Evolutionary conservation across 2,888 invertebrate genomes (phyloP), one percentile per base, ranked within the genome.

Genomic region (Frankliniella intonsa): DNA sequence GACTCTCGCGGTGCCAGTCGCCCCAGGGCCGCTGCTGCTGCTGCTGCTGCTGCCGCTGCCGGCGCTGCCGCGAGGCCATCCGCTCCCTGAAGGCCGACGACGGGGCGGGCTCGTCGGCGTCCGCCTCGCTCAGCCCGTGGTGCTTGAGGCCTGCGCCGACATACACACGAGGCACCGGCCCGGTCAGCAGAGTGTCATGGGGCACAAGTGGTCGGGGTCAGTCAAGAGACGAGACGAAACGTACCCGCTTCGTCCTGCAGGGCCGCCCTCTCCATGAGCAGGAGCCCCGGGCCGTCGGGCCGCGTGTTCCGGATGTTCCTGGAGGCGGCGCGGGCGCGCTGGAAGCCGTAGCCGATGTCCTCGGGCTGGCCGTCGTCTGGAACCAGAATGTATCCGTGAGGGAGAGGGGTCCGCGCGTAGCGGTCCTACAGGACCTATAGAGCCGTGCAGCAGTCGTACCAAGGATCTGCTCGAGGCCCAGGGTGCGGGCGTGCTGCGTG

Each of bases 401-500:
- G 55, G 55, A 12, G 62, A 62, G 62, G 62, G n/a, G n/a, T n/a
- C n/a, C n/a, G n/a, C n/a, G n/a, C n/a, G n/a, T n/a, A n/a, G n/a
- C n/a, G n/a, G n/a, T n/a, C n/a, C n/a, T n/a, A n/a, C n/a, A n/a
- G n/a, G n/a, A n/a, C n/a, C n/a, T n/a, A n/a, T n/a, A n/a, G n/a
- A n/a, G n/a, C n/a, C n/a, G n/a, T n/a, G n/a, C n/a, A n/a, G n/a
- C n/a, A 22, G 69, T 7, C 69, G 22, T 22, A 76, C 69, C 69
- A 22, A 76, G 69, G 25, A 76, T 76, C 69, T 76, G 69, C 22
- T 76, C 69, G 25, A 76, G 51, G 55, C 79, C 81, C 62, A 81
- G 76, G 76, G 17, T 51, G 50, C 51, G 76, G 79, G 55, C 81
- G 79, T 76, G 82, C 81, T 76, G 76, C 14, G 49, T 76, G 25